Evolutionary conservation across 2,888 invertebrate genomes (phyloP), one percentile per base, ranked within the genome.

Genomic region (Protophormia terraenovae): DNA sequence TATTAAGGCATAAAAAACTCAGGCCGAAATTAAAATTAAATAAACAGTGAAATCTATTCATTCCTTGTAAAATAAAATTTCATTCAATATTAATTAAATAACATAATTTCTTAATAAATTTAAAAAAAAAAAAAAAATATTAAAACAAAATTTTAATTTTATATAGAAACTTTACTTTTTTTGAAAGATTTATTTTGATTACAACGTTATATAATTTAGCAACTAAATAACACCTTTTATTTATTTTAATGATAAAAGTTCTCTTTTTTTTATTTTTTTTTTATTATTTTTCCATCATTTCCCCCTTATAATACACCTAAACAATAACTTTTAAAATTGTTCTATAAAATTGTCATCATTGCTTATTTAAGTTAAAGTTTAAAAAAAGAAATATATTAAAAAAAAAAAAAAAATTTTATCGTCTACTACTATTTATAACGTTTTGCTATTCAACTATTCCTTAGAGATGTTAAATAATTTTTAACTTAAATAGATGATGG

Each of bases 401-500:
- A 66, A 47, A 47, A 1, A 16, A 19, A 10, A 16, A 24, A 29
- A 47, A 45, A 50, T 50, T 16, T 4, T 50, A 4, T 72, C 8
- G 27, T 7, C 24, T 64, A 3, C 24, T 22, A n/a, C 3, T 22
- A 7, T 8, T 41, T 22, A n/a, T 53, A n/a, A 19, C 47, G 24
- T 29, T 29, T 55, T 55, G 14, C 27, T 47, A 8, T n/a, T 67
- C 3, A n/a, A 24, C 35, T 38, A 77, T 55, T 82, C 81, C 81
- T 71, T 1, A 19, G 75, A 76, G 75, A 76, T 82, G 24, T 62
- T 62, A 58, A 82, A 82, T 76, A 83, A 83, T 72, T 77, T 83
- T 72, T 47, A 35, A 77, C 77, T 77, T 77, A 83, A 77, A 71
- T 27, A n/a, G 45, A 29, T 45, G 60, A 22, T 22, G 60, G 72